Base-by-base conservation (phyloP, 2,797 vertebrate species). In the Amphiprion clarkii region DNA sequence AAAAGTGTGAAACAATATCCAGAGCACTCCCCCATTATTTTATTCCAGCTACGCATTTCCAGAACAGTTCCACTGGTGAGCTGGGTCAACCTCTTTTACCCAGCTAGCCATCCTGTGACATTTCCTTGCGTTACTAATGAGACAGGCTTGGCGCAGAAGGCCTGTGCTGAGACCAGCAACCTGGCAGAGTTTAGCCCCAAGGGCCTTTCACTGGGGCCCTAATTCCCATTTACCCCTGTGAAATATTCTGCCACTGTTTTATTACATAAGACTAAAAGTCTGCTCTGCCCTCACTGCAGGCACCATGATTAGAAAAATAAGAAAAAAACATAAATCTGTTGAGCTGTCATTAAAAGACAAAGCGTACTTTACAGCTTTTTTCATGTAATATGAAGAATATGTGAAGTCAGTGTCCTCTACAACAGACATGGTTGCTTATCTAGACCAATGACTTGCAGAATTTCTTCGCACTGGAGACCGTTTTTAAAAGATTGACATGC, bases 51-150 rank as follows among this genome's bases (percentile, higher is more conserved):
- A 63, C 42, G 78, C 57, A 55, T 72, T 82, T 71, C 63, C 66
- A 63, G n/a, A 76, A 68, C 19, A 29, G 74, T 80, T 83, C 86
- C 78, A 74, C 67, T 72, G 66, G 70, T 74, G 74, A 82, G 77
- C 67, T 49, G 69, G 82, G 83, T 90, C 89, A 82, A 80, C 82
- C 81, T 87, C 77, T 90, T 87, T 90, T 83, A 78, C 74, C 74
- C 81, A 79, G 70, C 71, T 58, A 73, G 67, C 76, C 77, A 27
- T 70, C 48, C 78, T 68, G 65, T 89, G 88, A 93, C 88, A 91
- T 91, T 89, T 85, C 70, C 58, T 84, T 64, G 85, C 59, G 65
- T 91, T 84, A 84, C 90, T 94, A 94, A 95, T 94, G 92, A 94
- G 93, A 93, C 90, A 82, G 79, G 84, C 78, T 67, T 74, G 78